Conservation (phyloP, 2,113 vertebrate species). For the Lota lota region DNA sequence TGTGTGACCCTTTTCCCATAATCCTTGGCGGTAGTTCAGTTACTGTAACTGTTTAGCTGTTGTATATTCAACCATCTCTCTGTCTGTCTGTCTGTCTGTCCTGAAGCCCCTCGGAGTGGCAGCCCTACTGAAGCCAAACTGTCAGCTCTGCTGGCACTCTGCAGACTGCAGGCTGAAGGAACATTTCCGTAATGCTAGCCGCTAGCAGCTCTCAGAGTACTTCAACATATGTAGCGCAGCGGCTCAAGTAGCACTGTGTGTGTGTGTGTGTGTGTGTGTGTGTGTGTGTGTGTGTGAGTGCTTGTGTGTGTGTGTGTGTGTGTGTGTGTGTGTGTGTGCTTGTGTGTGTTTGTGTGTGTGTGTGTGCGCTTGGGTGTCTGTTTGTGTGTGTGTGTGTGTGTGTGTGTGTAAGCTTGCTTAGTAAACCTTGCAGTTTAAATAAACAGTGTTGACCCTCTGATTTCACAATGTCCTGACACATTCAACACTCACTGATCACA, state of each 20-base stretch:
- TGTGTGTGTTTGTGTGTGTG: slow-evolving; percentile 2
- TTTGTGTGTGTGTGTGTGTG: neutral
- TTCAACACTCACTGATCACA: slow-evolving; percentile 42
- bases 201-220: neutral
- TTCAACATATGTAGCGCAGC: neutral
- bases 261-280: slow-evolving; percentile 5
- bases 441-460: slow-evolving; percentile 53
- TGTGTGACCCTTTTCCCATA: no score
- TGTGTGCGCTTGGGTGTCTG: neutral
- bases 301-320: slow-evolving; percentile 8
- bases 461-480: slow-evolving; percentile 53
- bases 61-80: neutral
- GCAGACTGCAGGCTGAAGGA: neutral
- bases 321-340: slow-evolving; percentile 5
- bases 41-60: no score
- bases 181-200: neutral
- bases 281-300: slow-evolving; percentile 1
- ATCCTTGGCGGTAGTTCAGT: no score
- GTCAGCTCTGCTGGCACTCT: neutral
- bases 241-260: no score
- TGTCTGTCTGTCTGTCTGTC: slow-evolving; percentile 1
- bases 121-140: neutral
- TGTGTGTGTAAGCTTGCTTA: neutral
- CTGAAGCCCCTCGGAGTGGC: neutral
- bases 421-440: slow-evolving; percentile 1